Base-by-base conservation (phyloP, 2,888 invertebrate genomes). In the Serripes groenlandicus region DNA sequence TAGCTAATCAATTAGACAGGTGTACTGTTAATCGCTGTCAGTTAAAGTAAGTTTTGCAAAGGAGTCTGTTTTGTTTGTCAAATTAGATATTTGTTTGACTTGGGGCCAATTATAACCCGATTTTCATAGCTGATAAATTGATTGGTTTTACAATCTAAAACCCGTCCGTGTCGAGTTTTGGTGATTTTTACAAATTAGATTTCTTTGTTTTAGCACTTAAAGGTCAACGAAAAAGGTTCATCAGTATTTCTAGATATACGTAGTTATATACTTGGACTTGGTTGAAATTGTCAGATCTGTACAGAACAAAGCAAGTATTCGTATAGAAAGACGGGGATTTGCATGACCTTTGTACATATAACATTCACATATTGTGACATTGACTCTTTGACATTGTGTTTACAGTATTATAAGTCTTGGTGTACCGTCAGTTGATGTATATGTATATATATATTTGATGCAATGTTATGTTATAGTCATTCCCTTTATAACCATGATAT, bases 381-480 rank as follows among this genome's bases (percentile, higher is more conserved):
- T 49, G 7, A 49, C 49, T 49, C 49, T 49, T 49, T 49, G 49
- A 49, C n/a, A n/a, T 49, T 49, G 49, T 49, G 49, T 49, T 49
- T n/a, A n/a, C n/a, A n/a, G n/a, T n/a, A n/a, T n/a, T 49, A 2
- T 21, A 49, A 49, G 15, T 15, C 21, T 49, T 5, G 2, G 49
- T 49, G 49, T 49, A 49, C 15, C 49, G 7, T 21, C 15, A 3
- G 49, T 21, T 49, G 7, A 5, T 49, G n/a, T 49, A 15, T 56
- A 26, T 66, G 37, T 66, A 66, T 34, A 66, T 66, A 66, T 35
- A 42, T 35, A 23, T 42, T 26, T 42, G 35, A 66, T 42, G 42
- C 66, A 35, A 66, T 42, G 26, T 66, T 5, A n/a, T 35, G 66
- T 66, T 42, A 26, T 21, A 66, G 49, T 66, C 66, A 66, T 66